Evolutionary conservation across 2,797 vertebrate genomes (phyloP).

Genomic region (Acanthopagrus latus): DNA sequence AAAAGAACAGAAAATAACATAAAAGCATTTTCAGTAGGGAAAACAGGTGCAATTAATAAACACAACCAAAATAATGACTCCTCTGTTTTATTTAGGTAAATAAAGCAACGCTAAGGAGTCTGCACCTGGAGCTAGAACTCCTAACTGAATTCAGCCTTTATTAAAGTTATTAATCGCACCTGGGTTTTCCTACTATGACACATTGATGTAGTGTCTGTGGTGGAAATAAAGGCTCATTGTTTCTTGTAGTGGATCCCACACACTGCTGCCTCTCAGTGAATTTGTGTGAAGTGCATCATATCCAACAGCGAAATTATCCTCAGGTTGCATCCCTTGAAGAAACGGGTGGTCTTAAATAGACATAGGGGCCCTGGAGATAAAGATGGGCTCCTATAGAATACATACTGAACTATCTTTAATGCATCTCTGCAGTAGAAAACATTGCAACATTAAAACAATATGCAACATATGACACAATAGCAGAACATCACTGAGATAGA

Average conservation of each 20-base stretch:
- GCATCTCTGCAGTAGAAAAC: too few relatives aligned
- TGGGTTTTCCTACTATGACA: slow-evolving; percentile 9
- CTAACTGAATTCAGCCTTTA: slow-evolving; percentile 8
- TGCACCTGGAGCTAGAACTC: slow-evolving; percentile 4
- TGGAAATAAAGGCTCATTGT: slow-evolving; percentile 26
- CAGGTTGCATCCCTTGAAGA: neutral
- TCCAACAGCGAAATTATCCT: slow-evolving; percentile 27
- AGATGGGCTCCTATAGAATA: neutral
- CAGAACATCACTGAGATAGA: neutral
- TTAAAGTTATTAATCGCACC: slow-evolving; percentile 31
- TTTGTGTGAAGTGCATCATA: slow-evolving; percentile 4
- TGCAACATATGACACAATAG: neutral
- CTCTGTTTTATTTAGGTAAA: slow-evolving; percentile 20
- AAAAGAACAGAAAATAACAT: neutral
- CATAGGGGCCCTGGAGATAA: neutral
- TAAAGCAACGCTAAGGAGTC: slow-evolving; percentile 11
- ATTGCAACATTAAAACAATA: neutral
- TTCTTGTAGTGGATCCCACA: slow-evolving; percentile 1
- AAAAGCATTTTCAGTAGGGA: neutral
- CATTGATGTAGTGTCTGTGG: neutral
- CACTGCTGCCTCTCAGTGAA: slow-evolving; percentile 6
- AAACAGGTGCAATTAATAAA: slow-evolving; percentile 30
- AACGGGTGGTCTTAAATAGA: neutral
- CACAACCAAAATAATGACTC: slow-evolving; percentile 10
- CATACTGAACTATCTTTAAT: too few relatives aligned